Percentiles rank a stretch among this genome's conserved stretches.
These are phyloP conservation scores for Xylocampa areola DNA, from an alignment of 2,888 invertebrate species.

Conservation along the genomic window DNA sequence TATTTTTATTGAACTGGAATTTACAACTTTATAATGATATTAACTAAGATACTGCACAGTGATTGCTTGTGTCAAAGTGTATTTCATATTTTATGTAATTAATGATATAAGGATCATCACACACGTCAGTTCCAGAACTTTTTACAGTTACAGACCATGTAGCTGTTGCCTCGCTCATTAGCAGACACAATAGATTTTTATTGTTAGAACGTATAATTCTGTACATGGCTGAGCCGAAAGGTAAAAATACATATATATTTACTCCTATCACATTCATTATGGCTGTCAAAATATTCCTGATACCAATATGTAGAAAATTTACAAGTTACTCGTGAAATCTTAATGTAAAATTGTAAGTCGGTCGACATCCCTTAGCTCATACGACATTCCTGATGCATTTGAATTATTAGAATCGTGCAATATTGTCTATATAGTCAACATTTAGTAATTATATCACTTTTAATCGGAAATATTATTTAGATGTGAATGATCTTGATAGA, in stretches of 20 bases:
- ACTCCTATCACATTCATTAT: constrained; percentile 6
- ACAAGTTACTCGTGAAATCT: constrained; percentile 23
- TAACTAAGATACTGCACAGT: constrained; percentile 29
- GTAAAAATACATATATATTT: no score
- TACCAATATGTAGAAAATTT: constrained; percentile 6
- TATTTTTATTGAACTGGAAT: constrained; percentile 8
- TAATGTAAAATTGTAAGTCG: not conserved
- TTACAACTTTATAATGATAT: constrained; percentile 24
- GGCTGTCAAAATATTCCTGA: constrained; percentile 10
- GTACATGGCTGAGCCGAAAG: no score
- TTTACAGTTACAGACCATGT: no score
- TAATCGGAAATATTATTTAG: constrained; percentile 26
- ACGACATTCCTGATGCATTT: constrained; percentile 57
- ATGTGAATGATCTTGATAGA: constrained; percentile 40
- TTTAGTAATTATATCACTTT: constrained; percentile 47
- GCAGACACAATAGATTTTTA: no score
- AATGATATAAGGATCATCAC: constrained; percentile 15
- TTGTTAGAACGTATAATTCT: no score
- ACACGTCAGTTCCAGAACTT: constrained; percentile 33
- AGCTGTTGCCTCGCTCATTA: no score
- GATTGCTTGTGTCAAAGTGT: constrained; percentile 27
- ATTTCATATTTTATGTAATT: constrained; percentile 30
- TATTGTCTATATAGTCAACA: constrained; percentile 50
- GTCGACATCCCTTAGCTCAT: constrained; percentile 31
- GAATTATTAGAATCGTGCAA: constrained; percentile 52